A percentile compares a stretch with the other conserved stretches of the same genome.
Conservation (phyloP, 1,140 invertebrate genomes). For the Diorhabda carinulata region DNA sequence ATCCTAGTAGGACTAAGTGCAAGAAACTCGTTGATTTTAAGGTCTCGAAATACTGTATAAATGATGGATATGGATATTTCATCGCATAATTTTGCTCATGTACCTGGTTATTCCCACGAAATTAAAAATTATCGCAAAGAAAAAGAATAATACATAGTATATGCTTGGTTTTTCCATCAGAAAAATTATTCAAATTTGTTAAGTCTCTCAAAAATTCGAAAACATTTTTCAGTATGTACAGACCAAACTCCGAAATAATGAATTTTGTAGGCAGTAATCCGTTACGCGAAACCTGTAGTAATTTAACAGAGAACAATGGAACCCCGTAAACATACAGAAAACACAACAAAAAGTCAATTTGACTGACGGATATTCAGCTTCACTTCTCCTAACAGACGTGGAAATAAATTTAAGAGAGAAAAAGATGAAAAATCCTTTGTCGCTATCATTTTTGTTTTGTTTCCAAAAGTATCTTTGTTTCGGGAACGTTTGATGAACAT, state of each 20-base stretch:
- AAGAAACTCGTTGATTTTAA: no score
- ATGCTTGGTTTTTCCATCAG: background rate
- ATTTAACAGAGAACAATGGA: background rate
- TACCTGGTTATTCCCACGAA: no score
- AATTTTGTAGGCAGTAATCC: constrained; percentile 2
- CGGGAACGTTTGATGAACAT: constrained; percentile 4
- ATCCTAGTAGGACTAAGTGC: no score
- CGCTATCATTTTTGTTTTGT: constrained; percentile 14
- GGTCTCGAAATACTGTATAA: no score
- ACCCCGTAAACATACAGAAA: constrained; percentile 8
- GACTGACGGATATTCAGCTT: constrained; percentile 8
- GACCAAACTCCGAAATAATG: background rate
- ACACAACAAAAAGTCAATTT: constrained; percentile 13
- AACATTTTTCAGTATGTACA: background rate
- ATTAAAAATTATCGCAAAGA: no score
- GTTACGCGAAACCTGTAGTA: background rate
- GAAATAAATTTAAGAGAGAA: constrained; percentile 5
- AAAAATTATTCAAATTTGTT: background rate
- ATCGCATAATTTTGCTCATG: no score
- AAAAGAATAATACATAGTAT: no score
- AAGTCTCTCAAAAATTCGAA: background rate
- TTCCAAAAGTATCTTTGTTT: constrained; percentile 11
- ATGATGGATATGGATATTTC: no score
- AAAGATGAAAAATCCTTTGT: constrained; percentile 14
- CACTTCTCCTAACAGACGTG: constrained; percentile 12